A percentile compares a stretch with the other conserved stretches of the same genome.
These are phyloP conservation scores for Oncopeltus fasciatus DNA, from an alignment of 1,140 invertebrate genomes.

Conservation along the genomic window DNA sequence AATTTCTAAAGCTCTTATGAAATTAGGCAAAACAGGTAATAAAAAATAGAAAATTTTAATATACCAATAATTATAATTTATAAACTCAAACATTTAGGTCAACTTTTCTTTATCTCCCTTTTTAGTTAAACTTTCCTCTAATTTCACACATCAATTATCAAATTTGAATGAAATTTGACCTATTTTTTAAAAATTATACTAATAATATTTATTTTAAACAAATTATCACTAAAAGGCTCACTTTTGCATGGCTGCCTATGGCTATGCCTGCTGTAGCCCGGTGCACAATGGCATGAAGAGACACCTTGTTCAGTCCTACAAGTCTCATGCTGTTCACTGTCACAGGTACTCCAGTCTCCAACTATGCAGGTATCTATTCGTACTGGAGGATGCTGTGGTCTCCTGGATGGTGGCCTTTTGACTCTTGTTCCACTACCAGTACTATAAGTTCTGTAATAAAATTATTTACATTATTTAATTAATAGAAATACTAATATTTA, in stretches of 20 bases:
- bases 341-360: slow-evolving; percentile 83
- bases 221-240: slow-evolving; percentile 26
- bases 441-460: background rate
- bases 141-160: too few relatives aligned
- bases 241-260: slow-evolving; percentile 66
- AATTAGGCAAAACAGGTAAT: too few relatives aligned
- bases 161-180: too few relatives aligned
- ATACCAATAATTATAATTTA: too few relatives aligned
- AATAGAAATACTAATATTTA: background rate
- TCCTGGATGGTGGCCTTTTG: slow-evolving; percentile 17
- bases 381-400: slow-evolving; percentile 47
- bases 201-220: too few relatives aligned
- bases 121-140: too few relatives aligned
- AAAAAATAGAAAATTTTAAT: too few relatives aligned
- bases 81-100: too few relatives aligned
- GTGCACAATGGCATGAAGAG: slow-evolving; percentile 79
- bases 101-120: too few relatives aligned
- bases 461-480: background rate
- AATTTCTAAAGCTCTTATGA: too few relatives aligned
- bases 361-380: slow-evolving; percentile 88
- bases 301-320: slow-evolving; percentile 78
- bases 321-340: slow-evolving; percentile 68
- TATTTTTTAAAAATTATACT: too few relatives aligned
- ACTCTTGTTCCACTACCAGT: background rate
- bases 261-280: slow-evolving; percentile 62